Conservation (phyloP, 1,140 invertebrate genomes). For the Bombus waltoni region DNA sequence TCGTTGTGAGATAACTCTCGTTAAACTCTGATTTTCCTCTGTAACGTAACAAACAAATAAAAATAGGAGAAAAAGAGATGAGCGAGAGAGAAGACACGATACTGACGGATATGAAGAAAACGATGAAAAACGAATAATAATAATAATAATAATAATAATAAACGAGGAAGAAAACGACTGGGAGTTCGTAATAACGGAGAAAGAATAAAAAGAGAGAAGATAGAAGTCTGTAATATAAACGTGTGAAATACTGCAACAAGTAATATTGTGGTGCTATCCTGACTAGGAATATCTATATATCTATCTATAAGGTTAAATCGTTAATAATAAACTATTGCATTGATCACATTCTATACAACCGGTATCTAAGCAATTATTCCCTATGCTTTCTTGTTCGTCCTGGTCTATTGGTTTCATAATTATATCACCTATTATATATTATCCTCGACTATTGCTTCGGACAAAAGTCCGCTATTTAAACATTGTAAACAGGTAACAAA, state of each 20-base stretch:
- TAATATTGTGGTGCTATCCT: conserved; percentile 78
- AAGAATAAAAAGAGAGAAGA: conserved; percentile 56
- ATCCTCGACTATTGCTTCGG: conserved; percentile 77
- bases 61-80: neutral
- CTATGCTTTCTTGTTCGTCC: conserved; percentile 62
- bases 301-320: conserved; percentile 72
- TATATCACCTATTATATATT: conserved; percentile 58
- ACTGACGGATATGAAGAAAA: neutral
- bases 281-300: conserved; percentile 78
- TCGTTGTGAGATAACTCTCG: conserved; percentile 64
- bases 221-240: conserved; percentile 67
- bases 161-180: conserved; percentile 31
- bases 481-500: conserved; percentile 82
- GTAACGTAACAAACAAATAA: conserved; percentile 33
- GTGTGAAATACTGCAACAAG: conserved; percentile 80
- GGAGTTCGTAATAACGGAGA: too few species aligned
- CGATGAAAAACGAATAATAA: neutral
- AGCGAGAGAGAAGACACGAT: neutral
- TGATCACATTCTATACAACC: conserved; percentile 71
- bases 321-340: conserved; percentile 72
- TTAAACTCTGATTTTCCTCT: conserved; percentile 43
- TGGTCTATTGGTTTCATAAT: conserved; percentile 63
- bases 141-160: neutral
- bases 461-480: conserved; percentile 80
- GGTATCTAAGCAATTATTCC: conserved; percentile 58